Conservation (phyloP, 2,113 vertebrate genomes). For the Oncorhynchus keta region DNA sequence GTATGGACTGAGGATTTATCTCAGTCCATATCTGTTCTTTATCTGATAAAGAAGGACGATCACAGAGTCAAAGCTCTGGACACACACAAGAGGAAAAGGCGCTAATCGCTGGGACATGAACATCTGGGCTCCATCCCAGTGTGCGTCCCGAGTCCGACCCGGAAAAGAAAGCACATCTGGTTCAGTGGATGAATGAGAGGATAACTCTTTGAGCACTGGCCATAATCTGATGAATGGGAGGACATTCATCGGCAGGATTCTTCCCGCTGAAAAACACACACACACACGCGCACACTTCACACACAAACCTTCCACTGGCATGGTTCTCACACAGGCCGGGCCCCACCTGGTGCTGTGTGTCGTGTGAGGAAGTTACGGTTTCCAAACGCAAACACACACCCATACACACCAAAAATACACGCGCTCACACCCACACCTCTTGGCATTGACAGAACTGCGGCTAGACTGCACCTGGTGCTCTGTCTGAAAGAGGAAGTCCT, state of each 20-base stretch:
- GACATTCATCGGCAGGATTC: constrained; percentile 12
- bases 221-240: constrained; percentile 3
- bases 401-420: constrained; percentile 5
- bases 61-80: constrained; percentile 7
- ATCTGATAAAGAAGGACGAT: background rate
- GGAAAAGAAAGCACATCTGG: constrained; percentile 14
- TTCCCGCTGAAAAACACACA: constrained; percentile 23
- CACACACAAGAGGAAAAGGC: constrained; percentile 9
- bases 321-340: background rate
- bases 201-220: constrained; percentile 13
- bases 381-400: background rate
- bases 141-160: background rate
- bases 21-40: background rate
- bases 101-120: constrained; percentile 20
- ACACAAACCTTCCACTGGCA: background rate
- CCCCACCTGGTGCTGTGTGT: background rate
- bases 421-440: constrained; percentile 9
- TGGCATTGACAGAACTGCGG: constrained; percentile 14
- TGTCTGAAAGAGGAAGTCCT: constrained; percentile 33
- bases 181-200: constrained; percentile 7
- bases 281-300: constrained; percentile 1
- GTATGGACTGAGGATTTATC: background rate
- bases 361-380: background rate
- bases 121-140: constrained; percentile 36
- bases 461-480: constrained; percentile 36